Evolutionary conservation across 1,140 invertebrate species (phyloP).

Genomic region (Drosophila pseudoobscura): DNA sequence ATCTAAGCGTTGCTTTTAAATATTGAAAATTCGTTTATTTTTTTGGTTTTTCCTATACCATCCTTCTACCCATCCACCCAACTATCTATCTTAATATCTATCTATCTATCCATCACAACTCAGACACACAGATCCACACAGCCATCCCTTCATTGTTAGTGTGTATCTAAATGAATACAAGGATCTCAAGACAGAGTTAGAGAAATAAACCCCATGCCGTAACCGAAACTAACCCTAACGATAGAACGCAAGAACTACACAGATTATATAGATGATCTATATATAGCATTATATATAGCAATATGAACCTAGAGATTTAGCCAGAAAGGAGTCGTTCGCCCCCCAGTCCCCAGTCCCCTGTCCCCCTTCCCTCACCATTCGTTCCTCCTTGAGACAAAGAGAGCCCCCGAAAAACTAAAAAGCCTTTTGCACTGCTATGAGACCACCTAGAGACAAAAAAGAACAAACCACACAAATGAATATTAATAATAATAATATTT

Average conservation of each 20-base stretch:
- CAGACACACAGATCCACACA: background rate
- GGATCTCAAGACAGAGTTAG: constrained; percentile 57
- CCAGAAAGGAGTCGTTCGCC: constrained; percentile 20
- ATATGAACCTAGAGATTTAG: constrained; percentile 51
- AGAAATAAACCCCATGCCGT: constrained; percentile 33
- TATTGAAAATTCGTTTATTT: constrained; percentile 56
- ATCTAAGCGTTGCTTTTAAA: constrained; percentile 75
- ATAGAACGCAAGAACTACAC: constrained; percentile 60
- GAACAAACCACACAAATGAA: constrained; percentile 33
- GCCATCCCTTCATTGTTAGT: constrained; percentile 36
- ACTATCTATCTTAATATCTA: background rate
- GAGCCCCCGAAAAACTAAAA: constrained; percentile 31
- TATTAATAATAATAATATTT: constrained; percentile 4
- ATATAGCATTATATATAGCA: constrained; percentile 54
- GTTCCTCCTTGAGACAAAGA: background rate
- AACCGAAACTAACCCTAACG: constrained; percentile 77
- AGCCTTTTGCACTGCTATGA: constrained; percentile 80
- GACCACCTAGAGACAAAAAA: constrained; percentile 75
- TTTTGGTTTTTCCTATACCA: constrained; percentile 24
- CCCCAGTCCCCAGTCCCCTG: background rate
- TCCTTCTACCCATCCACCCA: background rate
- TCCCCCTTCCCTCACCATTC: background rate
- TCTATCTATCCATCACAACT: background rate
- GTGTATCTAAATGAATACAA: constrained; percentile 39
- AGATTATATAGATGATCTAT: constrained; percentile 38